These are phyloP conservation scores for Halichoerus grypus DNA, from an alignment of 2,113 vertebrate species.

Conservation along the genomic window DNA sequence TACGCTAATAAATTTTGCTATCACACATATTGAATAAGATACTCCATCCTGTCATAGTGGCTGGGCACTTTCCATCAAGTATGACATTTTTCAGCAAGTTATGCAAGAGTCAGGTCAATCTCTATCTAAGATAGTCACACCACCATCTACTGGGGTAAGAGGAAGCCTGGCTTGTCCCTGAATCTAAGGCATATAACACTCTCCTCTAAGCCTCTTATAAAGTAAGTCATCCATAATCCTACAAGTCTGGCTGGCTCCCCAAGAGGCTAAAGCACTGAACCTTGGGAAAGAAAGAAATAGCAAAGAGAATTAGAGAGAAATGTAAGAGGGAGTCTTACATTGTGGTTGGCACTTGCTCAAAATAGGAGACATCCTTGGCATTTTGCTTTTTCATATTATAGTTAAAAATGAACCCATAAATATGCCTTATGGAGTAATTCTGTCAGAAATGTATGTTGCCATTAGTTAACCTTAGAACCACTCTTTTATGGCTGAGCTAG, in stretches of 20 bases:
- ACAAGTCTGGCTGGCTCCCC: background rate
- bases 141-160: background rate
- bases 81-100: background rate
- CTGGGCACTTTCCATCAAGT: background rate
- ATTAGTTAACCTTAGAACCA: slow-evolving; percentile 10
- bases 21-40: background rate
- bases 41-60: background rate
- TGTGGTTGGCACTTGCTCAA: slow-evolving; percentile 11
- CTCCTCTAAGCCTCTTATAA: background rate
- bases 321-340: background rate
- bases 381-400: slow-evolving; percentile 47
- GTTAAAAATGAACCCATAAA: slow-evolving; percentile 52
- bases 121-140: background rate
- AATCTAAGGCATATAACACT: background rate
- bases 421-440: background rate
- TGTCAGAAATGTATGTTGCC: background rate
- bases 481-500: background rate
- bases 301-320: background rate
- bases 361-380: background rate
- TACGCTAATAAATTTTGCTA: background rate
- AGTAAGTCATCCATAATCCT: background rate
- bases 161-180: background rate
- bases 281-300: background rate
- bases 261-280: background rate
- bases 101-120: background rate